Base-by-base conservation (phyloP, 2,113 vertebrate species). In the Meriones unguiculatus region DNA sequence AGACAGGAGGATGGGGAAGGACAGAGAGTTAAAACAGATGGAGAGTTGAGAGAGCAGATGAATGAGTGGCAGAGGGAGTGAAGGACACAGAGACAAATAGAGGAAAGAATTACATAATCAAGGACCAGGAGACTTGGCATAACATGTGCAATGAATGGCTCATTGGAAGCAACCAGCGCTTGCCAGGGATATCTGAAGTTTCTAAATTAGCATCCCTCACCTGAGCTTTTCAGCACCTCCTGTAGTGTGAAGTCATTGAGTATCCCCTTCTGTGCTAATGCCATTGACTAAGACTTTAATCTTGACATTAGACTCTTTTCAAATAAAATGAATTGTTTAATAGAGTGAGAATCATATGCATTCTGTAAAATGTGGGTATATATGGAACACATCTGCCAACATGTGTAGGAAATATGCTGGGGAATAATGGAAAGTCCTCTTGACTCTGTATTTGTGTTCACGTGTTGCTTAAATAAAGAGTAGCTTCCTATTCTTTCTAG, bases 321-420 rank as follows among this genome's bases (percentile, higher is more conserved):
- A 35, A 64, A 64, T 41, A 38, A 64, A 64, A 64, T 77, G 52
- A 84, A 94, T 93, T 73, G 85, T 93, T 57, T 72, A 62, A 85
- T 62, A 76, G 85, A 69, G 25, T 10, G 7, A 85, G 17, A 11
- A 41, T 50, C 65, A 59, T 67, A 84, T 28, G 57, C 22, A 75
- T 41, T 91, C 64, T 89, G 11, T 75, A 67, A 64, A 41, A 85
- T n/a, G 30, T 24, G 25, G 62, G 38, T 59, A 75, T 32, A 69
- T 78, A 18, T 41, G 32, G 62, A 80, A 32, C 24, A 67, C 15
- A 77, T 38, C 25, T 57, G 77, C 50, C 41, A 80, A 28, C 7
- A 67, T 41, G 88, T 78, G 89, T 85, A 90, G 59, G 59, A 84
- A 84, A 77, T 50, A 0, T 81, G 62, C 30, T 87, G 32, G 38